Base-by-base conservation (phyloP, 2,113 vertebrate genomes). In the Mesoclemmys tuberculata region DNA sequence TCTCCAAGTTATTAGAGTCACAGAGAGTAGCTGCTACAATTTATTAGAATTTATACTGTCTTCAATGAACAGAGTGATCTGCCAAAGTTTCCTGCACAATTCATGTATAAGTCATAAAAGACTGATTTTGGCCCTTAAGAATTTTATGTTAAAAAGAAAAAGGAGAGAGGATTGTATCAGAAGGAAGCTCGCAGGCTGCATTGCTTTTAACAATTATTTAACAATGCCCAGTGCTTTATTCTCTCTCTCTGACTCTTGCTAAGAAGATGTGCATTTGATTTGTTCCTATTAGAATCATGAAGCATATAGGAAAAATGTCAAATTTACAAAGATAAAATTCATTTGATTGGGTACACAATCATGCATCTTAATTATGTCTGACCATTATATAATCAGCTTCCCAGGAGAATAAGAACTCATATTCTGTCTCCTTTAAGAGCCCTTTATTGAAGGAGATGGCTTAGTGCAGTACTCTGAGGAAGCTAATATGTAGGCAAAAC, bases 281-380 rank as follows among this genome's bases (percentile, higher is more conserved):
- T 97, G 18, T 52, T 96, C 74, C 90, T 97, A 91, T 98, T 97
- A 94, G 79, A 75, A 64, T 95, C 52, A 80, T 68, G 82, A 88
- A 91, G 41, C 93, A 26, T 90, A 92, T 95, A 97, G 95, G 78
- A 92, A 98, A 97, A 96, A 90, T 92, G 89, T 97, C 96, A 98
- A 92, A 97, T 94, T 96, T 96, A 79, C 78, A 88, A 96, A 92
- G 85, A 86, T 91, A 95, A 96, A 96, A 96, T 97, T 97, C 41
- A 94, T 97, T 97, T 97, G 84, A 87, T 85, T 96, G 56, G 21
- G 58, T 93, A 95, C 81, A 96, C 48, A 96, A 26, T 92, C 80
- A 95, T 97, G 97, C 58, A 96, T 97, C 94, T 97, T 97, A 97
- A 98, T 98, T 98, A 97, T 83, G 91, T 92, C 75, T 97, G 97